Evolutionary conservation across 2,888 invertebrate species (phyloP).

Genomic region (Meta bourneti): DNA sequence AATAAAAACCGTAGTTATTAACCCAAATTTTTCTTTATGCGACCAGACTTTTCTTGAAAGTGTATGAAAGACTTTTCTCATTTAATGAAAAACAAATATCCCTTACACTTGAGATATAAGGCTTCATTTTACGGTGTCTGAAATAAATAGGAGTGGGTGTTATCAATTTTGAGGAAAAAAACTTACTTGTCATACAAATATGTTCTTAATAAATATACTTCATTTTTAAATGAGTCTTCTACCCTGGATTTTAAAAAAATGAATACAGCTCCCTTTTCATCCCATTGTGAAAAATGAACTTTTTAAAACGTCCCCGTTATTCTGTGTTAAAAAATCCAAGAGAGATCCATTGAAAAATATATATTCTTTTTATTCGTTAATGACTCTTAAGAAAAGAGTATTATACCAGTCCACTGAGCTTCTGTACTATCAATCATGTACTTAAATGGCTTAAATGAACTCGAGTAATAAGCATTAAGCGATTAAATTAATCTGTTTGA

Average conservation of each 20-base stretch:
- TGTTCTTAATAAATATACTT: conserved; percentile 32
- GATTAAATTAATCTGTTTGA: conserved; percentile 65
- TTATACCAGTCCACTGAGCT: conserved; percentile 18
- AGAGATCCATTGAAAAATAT: conserved; percentile 16
- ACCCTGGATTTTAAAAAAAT: conserved; percentile 29
- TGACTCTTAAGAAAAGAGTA: conserved; percentile 40
- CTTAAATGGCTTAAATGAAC: conserved; percentile 54
- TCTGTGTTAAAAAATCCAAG: conserved; percentile 24
- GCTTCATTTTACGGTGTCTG: neutral
- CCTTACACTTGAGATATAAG: neutral
- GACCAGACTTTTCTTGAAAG: neutral
- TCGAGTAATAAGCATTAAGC: conserved; percentile 31
- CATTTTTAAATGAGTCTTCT: conserved; percentile 29
- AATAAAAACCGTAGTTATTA: neutral
- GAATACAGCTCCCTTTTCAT: conserved; percentile 6
- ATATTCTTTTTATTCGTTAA: conserved; percentile 34
- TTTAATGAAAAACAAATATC: conserved; percentile 1
- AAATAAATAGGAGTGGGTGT: neutral
- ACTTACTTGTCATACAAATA: conserved; percentile 32
- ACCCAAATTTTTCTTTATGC: neutral
- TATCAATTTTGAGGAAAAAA: neutral
- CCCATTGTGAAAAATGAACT: conserved; percentile 39
- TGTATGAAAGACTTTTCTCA: neutral
- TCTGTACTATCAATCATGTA: conserved; percentile 43
- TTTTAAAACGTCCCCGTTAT: conserved; percentile 23